These are phyloP conservation scores for Meriones unguiculatus DNA, from an alignment of 2,113 vertebrate genomes.

Conservation along the genomic window DNA sequence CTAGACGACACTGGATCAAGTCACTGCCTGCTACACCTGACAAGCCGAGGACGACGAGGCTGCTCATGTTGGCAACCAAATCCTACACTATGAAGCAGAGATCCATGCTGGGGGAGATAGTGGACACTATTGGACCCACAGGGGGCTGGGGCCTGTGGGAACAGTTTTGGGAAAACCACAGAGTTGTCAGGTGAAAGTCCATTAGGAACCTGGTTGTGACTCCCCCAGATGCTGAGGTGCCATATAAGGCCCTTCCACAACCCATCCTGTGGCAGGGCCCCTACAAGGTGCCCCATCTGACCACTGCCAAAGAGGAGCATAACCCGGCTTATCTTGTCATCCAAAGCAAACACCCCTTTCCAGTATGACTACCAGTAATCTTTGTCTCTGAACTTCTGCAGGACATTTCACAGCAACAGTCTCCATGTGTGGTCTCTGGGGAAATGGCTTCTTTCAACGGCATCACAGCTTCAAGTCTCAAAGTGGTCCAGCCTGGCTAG, in stretches of 20 bases:
- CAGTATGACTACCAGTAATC: background rate
- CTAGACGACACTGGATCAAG: no score
- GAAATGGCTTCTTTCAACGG: no score
- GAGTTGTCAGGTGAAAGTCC: no score
- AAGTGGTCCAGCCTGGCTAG: background rate
- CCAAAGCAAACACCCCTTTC: background rate
- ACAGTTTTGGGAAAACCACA: background rate
- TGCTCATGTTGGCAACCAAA: accelerated
- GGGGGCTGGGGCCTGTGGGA: background rate
- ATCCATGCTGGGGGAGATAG: no score
- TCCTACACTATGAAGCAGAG: accelerated
- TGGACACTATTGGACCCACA: background rate
- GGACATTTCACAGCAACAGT: background rate
- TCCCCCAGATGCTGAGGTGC: no score
- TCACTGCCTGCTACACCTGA: background rate
- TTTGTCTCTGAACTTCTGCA: background rate
- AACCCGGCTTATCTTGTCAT: background rate
- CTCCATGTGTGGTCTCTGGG: accelerated
- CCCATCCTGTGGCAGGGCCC: no score
- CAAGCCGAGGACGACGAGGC: accelerated
- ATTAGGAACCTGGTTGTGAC: background rate
- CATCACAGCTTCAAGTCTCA: background rate
- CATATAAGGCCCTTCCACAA: no score
- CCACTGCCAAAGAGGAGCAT: accelerated
- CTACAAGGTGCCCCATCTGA: no score